These are phyloP conservation scores for Cheiracanthium punctorium DNA, from an alignment of 2,888 invertebrate species.

Conservation along the genomic window DNA sequence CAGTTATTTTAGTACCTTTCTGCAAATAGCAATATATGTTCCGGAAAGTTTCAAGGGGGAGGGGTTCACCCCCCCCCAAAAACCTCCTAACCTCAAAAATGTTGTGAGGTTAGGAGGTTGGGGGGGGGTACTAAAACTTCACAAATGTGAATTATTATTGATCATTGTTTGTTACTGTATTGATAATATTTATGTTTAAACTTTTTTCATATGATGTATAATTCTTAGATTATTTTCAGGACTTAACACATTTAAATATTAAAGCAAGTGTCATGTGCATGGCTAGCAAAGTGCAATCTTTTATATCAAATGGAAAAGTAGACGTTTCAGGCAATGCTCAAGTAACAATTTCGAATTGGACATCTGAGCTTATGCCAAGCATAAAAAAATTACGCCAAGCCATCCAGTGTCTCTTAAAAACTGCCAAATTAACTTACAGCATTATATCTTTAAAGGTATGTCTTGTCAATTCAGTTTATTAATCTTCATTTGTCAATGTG, in stretches of 20 bases:
- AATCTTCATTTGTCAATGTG: no score
- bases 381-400: conserved; percentile 82
- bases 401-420: conserved; percentile 54
- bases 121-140: no score
- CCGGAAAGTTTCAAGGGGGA: no score
- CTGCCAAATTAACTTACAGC: conserved; percentile 66
- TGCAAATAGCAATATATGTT: no score
- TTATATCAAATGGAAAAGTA: conserved; percentile 22
- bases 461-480: not conserved
- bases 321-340: conserved; percentile 77
- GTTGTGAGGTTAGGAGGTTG: no score
- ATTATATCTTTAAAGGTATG: conserved; percentile 75
- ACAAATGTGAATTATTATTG: no score
- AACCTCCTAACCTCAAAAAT: no score
- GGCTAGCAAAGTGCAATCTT: conserved; percentile 84
- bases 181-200: not conserved
- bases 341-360: conserved; percentile 81
- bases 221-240: conserved; percentile 75
- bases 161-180: no score
- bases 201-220: not conserved
- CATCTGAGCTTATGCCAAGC: conserved; percentile 85
- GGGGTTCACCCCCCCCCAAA: no score
- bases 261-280: conserved; percentile 91
- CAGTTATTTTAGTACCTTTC: no score
- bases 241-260: conserved; percentile 88